Evolutionary conservation across 2,797 vertebrate species (phyloP).

Genomic region (Pseudomugil tenellus): DNA sequence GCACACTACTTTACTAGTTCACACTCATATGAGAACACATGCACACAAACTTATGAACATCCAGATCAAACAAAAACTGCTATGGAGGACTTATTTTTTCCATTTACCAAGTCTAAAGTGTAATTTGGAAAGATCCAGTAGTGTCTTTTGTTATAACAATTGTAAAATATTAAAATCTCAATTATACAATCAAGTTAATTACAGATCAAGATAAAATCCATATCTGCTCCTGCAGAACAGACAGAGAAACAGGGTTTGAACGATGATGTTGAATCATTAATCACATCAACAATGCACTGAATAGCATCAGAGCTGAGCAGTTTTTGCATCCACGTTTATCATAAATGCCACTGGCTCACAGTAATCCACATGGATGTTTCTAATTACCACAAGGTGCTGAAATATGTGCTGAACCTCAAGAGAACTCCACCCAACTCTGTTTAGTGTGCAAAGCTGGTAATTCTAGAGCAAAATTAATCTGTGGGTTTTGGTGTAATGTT

Average conservation of each 20-base stretch:
- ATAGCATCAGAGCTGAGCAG: neutral
- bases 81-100: no score
- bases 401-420: constrained; percentile 39
- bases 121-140: no score
- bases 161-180: no score
- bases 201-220: no score
- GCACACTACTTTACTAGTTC: constrained; percentile 39
- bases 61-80: neutral
- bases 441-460: constrained; percentile 13
- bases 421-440: constrained; percentile 28
- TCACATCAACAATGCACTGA: no score
- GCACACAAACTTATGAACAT: neutral
- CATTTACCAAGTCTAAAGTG: neutral
- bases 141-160: no score
- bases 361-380: constrained; percentile 35
- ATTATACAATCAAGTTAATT: no score
- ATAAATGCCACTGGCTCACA: constrained; percentile 8
- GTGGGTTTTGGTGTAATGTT: constrained; percentile 29
- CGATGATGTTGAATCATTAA: neutral
- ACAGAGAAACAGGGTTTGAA: neutral
- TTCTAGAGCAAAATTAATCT: constrained; percentile 14
- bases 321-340: constrained; percentile 31
- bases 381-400: constrained; percentile 42
- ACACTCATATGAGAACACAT: neutral
- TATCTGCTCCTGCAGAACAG: no score